phyloP scores from a whole-genome alignment of 37 sponge, comb jelly and placozoan species.

The Geodia barretti region DNA sequence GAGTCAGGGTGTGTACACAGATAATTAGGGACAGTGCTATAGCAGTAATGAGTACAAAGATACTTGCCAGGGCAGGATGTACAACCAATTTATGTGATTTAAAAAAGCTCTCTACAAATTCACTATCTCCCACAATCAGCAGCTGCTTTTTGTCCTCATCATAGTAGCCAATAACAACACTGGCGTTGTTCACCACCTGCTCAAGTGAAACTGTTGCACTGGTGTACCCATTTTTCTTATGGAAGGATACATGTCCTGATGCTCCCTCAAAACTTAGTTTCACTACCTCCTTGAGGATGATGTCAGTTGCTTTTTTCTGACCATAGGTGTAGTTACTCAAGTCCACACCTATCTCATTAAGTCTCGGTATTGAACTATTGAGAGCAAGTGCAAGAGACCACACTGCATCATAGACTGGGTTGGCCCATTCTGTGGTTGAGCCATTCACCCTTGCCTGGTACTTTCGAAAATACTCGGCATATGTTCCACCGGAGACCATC shows the following conservation, averaged over 20 bases:
- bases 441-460: neutral
- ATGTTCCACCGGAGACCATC: constrained; percentile 1
- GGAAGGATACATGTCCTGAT: constrained; percentile 26
- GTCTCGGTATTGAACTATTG: constrained; percentile 4
- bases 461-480: constrained; percentile 5
- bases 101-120: neutral
- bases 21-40: neutral
- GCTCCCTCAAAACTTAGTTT: constrained; percentile 26
- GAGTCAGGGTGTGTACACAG: neutral
- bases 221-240: constrained; percentile 1
- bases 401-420: constrained; percentile 21
- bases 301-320: neutral
- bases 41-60: neutral
- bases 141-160: neutral
- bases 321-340: neutral
- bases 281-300: constrained; percentile 14
- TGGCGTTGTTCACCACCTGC: neutral
- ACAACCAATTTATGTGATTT: neutral
- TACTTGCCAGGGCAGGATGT: neutral
- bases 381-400: constrained; percentile 44
- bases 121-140: neutral
- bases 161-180: neutral
- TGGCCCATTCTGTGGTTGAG: neutral
- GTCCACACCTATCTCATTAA: neutral
- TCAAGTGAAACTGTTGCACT: neutral